A percentile compares a stretch with the other conserved stretches of the same genome.
These are phyloP conservation scores for Emmelina monodactyla DNA, from an alignment of 2,888 invertebrate genomes.

Conservation along the genomic window DNA sequence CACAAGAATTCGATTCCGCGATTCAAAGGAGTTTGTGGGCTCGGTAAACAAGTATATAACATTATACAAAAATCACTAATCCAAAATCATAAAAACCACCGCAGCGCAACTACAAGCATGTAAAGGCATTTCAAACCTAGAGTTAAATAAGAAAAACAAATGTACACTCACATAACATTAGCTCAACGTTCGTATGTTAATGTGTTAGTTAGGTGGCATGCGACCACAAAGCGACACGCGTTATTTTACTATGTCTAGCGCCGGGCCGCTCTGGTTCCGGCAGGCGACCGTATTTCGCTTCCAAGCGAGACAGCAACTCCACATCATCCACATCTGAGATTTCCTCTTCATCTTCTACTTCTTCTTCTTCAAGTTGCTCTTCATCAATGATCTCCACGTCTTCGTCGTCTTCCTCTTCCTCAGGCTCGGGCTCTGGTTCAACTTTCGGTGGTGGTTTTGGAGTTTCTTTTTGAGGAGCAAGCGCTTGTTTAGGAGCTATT, in stretches of 20 bases:
- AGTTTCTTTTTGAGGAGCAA: slow-evolving; percentile 29
- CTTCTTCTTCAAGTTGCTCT: slow-evolving; percentile 59
- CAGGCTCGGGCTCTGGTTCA: slow-evolving; percentile 22
- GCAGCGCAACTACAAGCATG: not conserved
- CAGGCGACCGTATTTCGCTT: slow-evolving; percentile 77
- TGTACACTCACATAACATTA: slow-evolving; percentile 45
- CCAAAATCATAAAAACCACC: too few relatives aligned
- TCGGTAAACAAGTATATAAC: too few relatives aligned
- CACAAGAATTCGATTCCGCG: too few relatives aligned
- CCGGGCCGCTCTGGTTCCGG: slow-evolving; percentile 60
- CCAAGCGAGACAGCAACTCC: slow-evolving; percentile 73
- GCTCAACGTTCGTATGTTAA: slow-evolving; percentile 42
- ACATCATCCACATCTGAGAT: slow-evolving; percentile 74
- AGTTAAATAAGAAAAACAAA: not conserved
- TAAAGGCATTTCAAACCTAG: not conserved
- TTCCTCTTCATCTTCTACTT: slow-evolving; percentile 55
- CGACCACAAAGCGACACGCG: slow-evolving; percentile 17
- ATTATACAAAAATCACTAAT: too few relatives aligned
- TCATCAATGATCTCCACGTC: slow-evolving; percentile 56
- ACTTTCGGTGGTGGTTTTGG: slow-evolving; percentile 15
- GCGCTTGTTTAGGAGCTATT: slow-evolving; percentile 23
- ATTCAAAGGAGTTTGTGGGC: too few relatives aligned
- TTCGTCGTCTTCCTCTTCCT: slow-evolving; percentile 30
- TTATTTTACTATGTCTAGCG: slow-evolving; percentile 49
- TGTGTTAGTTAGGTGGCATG: slow-evolving; percentile 33